A percentile compares a stretch with the other conserved stretches of the same genome.
phyloP scores from a whole-genome alignment of 2,113 vertebrate genomes.

The Callorhinus ursinus region DNA sequence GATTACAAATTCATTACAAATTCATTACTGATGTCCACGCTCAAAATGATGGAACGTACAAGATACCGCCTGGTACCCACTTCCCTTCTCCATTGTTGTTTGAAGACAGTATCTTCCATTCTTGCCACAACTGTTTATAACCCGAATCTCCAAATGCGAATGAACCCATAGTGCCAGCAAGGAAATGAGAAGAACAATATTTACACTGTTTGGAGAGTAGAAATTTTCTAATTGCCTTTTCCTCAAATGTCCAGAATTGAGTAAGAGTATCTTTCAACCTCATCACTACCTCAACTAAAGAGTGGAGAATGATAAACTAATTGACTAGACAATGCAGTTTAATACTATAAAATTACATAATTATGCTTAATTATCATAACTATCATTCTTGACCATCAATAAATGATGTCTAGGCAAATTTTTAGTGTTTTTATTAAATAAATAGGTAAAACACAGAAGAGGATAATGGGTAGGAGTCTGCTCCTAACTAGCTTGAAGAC shows the following conservation, averaged over 20 bases:
- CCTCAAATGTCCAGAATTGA: neutral
- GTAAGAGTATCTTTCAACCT: neutral
- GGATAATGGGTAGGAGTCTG: neutral
- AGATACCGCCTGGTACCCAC: neutral
- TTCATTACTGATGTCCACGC: neutral
- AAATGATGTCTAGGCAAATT: neutral
- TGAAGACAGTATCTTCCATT: neutral
- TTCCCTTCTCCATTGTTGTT: neutral
- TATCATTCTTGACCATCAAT: neutral
- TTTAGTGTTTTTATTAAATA: neutral
- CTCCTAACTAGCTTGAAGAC: neutral
- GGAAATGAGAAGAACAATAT: neutral
- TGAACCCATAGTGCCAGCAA: neutral
- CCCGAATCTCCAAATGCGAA: neutral
- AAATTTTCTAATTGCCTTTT: neutral
- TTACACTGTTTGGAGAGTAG: neutral
- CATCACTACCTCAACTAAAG: neutral
- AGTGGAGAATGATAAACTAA: neutral
- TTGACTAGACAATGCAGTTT: neutral
- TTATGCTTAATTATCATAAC: neutral
- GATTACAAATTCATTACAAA: neutral
- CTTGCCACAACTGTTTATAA: neutral
- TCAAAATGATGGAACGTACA: neutral
- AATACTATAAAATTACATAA: neutral
- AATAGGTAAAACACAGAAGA: neutral